Percentiles rank a stretch among this genome's conserved stretches.
Conservation (phyloP, 2,888 invertebrate genomes). For the Patella caerulea region DNA sequence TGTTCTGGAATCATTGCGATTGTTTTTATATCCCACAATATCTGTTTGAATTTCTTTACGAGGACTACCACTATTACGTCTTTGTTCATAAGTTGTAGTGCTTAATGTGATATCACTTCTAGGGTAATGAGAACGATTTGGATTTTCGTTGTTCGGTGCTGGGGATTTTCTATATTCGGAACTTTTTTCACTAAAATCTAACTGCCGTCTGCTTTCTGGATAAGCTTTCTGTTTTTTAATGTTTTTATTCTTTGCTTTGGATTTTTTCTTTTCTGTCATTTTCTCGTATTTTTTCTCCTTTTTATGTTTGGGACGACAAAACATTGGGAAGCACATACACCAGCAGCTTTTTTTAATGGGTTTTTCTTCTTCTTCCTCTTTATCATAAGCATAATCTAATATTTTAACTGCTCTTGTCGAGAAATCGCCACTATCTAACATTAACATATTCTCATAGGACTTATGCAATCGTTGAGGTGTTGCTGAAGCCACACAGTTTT, state of each 20-base stretch:
- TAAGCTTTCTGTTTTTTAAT: background rate
- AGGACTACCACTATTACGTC: conserved; percentile 22
- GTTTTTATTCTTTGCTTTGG: background rate
- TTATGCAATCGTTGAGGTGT: conserved; percentile 51
- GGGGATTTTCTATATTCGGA: background rate
- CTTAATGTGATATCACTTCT: conserved; percentile 4
- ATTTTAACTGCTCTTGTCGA: conserved; percentile 42
- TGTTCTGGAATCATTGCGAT: conserved; percentile 14
- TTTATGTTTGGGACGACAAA: conserved; percentile 34
- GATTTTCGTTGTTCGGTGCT: background rate
- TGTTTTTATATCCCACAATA: conserved; percentile 21
- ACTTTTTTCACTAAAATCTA: background rate
- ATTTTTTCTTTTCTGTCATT: background rate
- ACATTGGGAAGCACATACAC: conserved; percentile 51
- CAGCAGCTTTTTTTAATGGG: conserved; percentile 43
- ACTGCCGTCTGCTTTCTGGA: background rate
- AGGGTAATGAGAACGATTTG: background rate
- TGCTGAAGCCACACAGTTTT: conserved; percentile 41
- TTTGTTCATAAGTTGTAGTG: background rate
- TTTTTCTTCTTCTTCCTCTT: conserved; percentile 41
- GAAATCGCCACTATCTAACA: conserved; percentile 44
- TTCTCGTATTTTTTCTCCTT: conserved; percentile 28
- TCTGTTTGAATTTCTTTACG: conserved; percentile 18
- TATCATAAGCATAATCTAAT: conserved; percentile 49
- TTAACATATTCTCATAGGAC: conserved; percentile 60